phyloP scores from a whole-genome alignment of 2,888 invertebrate species.

The Diplolepis rosae region DNA sequence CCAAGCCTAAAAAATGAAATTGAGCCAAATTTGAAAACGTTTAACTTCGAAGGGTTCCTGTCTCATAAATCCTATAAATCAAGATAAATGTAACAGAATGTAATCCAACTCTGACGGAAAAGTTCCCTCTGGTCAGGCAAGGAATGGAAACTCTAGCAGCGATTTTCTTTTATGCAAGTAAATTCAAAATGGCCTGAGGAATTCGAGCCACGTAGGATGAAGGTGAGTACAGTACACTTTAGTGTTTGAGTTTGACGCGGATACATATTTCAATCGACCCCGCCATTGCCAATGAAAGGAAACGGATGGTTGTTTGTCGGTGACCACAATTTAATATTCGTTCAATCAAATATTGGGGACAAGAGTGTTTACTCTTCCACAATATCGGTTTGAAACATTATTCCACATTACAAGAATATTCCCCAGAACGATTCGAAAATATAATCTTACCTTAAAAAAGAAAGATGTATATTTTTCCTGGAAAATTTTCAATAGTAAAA shows the following conservation, averaged over 20 bases:
- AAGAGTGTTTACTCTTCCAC: slow-evolving; percentile 56
- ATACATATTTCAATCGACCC: slow-evolving; percentile 72
- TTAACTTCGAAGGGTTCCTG: too few species aligned
- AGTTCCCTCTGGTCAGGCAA: too few species aligned
- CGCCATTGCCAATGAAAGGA: slow-evolving; percentile 34
- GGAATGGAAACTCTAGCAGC: not conserved
- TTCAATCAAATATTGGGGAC: slow-evolving; percentile 64
- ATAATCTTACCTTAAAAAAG: too few species aligned
- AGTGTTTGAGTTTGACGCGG: slow-evolving; percentile 69
- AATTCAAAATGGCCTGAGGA: slow-evolving; percentile 47
- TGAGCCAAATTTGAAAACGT: too few species aligned
- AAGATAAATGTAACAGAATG: too few species aligned
- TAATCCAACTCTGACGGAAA: too few species aligned
- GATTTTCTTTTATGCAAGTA: slow-evolving; percentile 31
- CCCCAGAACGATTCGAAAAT: too few species aligned
- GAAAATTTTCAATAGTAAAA: too few species aligned
- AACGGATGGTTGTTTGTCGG: slow-evolving; percentile 64
- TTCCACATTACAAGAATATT: slow-evolving; percentile 46
- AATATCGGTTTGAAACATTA: slow-evolving; percentile 57
- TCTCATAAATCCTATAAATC: too few species aligned
- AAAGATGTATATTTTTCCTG: too few species aligned
- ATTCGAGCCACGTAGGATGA: slow-evolving; percentile 58
- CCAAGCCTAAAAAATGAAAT: too few species aligned
- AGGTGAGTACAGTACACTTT: slow-evolving; percentile 58
- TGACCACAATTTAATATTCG: slow-evolving; percentile 73